Evolutionary conservation across 2,888 invertebrate genomes (phyloP), one percentile per base, ranked within the genome.

Genomic region (Acleris cristana): DNA sequence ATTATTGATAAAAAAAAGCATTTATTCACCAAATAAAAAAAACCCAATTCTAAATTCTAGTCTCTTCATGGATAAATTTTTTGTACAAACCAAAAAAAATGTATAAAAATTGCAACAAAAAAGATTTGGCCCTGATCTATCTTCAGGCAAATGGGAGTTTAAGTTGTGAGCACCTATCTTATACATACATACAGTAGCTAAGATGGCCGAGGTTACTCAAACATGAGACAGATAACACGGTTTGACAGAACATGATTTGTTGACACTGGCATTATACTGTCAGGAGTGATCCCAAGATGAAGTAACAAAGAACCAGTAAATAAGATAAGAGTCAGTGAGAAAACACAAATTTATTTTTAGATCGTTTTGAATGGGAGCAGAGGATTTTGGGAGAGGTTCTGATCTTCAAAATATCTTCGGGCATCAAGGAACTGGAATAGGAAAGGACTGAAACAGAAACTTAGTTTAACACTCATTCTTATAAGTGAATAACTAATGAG

Each of bases 151-250:
- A 34, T 12, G 3, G 12, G 34, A 34, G 12, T 10, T 34, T 34
- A 12, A 34, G 12, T 34, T 34, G 34, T 34, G 12, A 34, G 40
- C 34, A 34, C 3, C n/a, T 51, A 51, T 40, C 49, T 60, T 49
- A 7, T 18, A 30, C 59, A 51, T 30, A 59, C 30, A 53, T 16
- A 21, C 67, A 67, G 58, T 45, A 63, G 62, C 67, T 63, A 62
- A 62, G 52, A 48, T 30, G 30, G 23, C 40, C 18, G 61, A 57
- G 52, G 48, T 34, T 44, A 52, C 23, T 58, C 58, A 60, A 63
- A 57, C 62, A 63, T 51, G 30, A 48, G 18, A 54, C 53, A 57
- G 67, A 67, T 67, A 67, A 66, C 45, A 61, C 1, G 49, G 65
- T 51, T 57, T 53, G 26, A 62, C 45, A 6, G 48, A 53, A 30